A percentile compares a stretch with the other conserved stretches of the same genome.
Conservation (phyloP, 2,888 invertebrate species). For the Steinernema scapterisci region DNA sequence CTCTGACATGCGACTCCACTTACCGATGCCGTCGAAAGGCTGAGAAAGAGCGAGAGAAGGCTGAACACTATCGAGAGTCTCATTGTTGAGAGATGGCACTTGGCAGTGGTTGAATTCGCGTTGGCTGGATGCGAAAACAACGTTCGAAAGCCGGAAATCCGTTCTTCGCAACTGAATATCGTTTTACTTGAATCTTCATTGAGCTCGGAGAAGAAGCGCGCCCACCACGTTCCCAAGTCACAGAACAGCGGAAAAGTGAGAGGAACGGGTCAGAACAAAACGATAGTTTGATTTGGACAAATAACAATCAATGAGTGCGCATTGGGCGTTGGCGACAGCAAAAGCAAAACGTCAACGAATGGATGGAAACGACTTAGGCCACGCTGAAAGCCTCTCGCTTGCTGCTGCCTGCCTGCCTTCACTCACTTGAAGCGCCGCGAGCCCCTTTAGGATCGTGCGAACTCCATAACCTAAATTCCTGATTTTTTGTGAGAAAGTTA, state of each 20-base stretch:
- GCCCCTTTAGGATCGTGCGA: slow-evolving; percentile 19
- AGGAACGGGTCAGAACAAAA: not conserved
- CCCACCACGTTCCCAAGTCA: too few species aligned
- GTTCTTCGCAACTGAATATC: not conserved
- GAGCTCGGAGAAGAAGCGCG: too few species aligned
- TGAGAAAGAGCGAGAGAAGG: not conserved
- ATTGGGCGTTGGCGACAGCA: slow-evolving; percentile 21
- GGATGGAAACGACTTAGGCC: slow-evolving; percentile 16
- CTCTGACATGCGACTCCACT: not conserved
- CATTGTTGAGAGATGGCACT: slow-evolving; percentile 21
- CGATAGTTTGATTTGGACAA: slow-evolving; percentile 5
- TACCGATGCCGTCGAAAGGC: slow-evolving; percentile 23
- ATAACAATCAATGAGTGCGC: slow-evolving; percentile 11
- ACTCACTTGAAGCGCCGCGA: slow-evolving; percentile 8
- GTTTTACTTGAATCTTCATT: not conserved
- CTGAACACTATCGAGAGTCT: slow-evolving; percentile 5
- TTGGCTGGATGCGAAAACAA: slow-evolving; percentile 8
- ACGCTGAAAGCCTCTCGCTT: slow-evolving; percentile 27
- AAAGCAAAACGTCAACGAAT: slow-evolving; percentile 30
- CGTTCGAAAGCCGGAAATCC: slow-evolving; percentile 8
- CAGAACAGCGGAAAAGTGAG: not conserved
- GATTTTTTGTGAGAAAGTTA: slow-evolving; percentile 31
- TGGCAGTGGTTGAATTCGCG: slow-evolving; percentile 21
- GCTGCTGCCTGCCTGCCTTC: slow-evolving; percentile 21
- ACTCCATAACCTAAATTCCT: slow-evolving; percentile 19